Conservation (phyloP, 2,113 vertebrate species). For the Mormyrus iriodes region DNA sequence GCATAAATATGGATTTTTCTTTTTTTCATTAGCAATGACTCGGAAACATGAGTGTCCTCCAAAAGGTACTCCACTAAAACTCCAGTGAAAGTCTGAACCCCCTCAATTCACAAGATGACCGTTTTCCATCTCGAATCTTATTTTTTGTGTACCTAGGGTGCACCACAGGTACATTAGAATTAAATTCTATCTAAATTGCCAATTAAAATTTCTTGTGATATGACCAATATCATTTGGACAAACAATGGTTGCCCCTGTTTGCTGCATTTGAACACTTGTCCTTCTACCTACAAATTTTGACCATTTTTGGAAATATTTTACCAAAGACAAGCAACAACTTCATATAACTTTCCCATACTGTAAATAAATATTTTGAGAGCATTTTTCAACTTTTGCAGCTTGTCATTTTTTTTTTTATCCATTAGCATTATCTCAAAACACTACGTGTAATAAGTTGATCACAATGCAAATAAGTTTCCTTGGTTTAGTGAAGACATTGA, state of each 20-base stretch:
- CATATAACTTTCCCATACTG: background rate
- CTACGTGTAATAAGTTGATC: background rate
- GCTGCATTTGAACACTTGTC: background rate
- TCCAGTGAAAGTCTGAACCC: background rate
- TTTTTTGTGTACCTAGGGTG: background rate
- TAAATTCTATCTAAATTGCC: background rate
- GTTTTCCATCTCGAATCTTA: background rate
- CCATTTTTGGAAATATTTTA: background rate
- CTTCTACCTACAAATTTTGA: background rate
- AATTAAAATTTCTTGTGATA: background rate
- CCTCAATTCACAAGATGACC: background rate
- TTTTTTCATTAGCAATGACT: background rate
- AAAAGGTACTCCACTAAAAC: background rate
- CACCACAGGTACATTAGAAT: background rate
- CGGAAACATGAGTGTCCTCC: background rate
- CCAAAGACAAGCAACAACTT: background rate
- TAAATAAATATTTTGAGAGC: background rate
- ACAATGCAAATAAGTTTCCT: background rate
- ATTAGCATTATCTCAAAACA: background rate
- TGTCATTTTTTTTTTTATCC: background rate
- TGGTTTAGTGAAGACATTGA: background rate
- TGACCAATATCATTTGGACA: background rate
- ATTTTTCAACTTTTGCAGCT: background rate
- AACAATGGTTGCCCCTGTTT: background rate
- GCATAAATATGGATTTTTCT: background rate